Evolutionary conservation across 2,888 invertebrate genomes (phyloP).

Genomic region (Cheilosia urbana): DNA sequence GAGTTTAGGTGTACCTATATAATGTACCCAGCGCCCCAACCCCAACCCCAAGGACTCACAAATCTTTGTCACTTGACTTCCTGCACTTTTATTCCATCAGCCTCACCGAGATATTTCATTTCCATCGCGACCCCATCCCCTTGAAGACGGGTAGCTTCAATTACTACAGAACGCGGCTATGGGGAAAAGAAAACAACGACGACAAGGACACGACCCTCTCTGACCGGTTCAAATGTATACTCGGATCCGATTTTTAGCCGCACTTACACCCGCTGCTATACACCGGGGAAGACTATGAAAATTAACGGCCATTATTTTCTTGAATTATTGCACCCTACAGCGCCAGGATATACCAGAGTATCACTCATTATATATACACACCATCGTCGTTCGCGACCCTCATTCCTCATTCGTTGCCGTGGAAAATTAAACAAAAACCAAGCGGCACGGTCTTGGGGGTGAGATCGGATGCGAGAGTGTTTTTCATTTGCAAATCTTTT

Average conservation of each 20-base stretch:
- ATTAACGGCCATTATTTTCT: constrained; percentile 76
- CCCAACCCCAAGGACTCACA: constrained; percentile 45
- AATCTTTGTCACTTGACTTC: constrained; percentile 76
- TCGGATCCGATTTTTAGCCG: constrained; percentile 70
- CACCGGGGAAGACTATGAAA: constrained; percentile 62
- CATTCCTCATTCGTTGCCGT: constrained; percentile 7
- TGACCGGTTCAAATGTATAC: constrained; percentile 70
- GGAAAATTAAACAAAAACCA: constrained; percentile 72
- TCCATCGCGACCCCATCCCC: constrained; percentile 45
- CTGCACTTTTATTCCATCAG: constrained; percentile 75
- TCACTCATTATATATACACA: constrained; percentile 62
- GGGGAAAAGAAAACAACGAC: constrained; percentile 8
- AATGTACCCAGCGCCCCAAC: not conserved
- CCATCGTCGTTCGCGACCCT: constrained; percentile 29
- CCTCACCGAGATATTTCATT: constrained; percentile 65
- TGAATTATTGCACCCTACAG: constrained; percentile 74
- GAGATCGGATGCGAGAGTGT: constrained; percentile 53
- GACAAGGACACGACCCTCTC: constrained; percentile 50
- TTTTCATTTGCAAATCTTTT: constrained; percentile 75
- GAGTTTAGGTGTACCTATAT: constrained; percentile 1
- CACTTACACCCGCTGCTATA: constrained; percentile 23
- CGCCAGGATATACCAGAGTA: constrained; percentile 62
- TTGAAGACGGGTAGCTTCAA: constrained; percentile 20
- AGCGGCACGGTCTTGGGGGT: constrained; percentile 12
- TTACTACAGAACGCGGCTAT: constrained; percentile 9